phyloP scores from a whole-genome alignment of 1,140 invertebrate genomes.

The Temnothorax longispinosus region DNA sequence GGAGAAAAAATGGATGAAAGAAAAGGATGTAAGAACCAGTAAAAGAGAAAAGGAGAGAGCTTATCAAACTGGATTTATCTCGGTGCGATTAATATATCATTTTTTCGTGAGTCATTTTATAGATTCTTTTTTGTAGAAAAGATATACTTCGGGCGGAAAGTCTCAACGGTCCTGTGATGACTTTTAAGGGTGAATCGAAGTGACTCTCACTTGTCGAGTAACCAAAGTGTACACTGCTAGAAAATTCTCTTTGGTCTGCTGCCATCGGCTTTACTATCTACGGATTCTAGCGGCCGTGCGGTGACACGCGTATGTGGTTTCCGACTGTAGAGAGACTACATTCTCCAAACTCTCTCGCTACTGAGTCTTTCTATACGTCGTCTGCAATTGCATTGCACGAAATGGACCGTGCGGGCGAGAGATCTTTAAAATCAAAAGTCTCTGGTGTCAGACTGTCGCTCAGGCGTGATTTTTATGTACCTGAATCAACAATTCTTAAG shows the following conservation, averaged over 20 bases:
- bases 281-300: slow-evolving; percentile 61
- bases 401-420: neutral
- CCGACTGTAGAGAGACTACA: slow-evolving; percentile 42
- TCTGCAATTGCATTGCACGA: slow-evolving; percentile 25
- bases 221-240: slow-evolving; percentile 78
- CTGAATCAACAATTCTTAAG: neutral
- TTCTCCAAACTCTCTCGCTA: slow-evolving; percentile 47
- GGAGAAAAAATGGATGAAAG: neutral
- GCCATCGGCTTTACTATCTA: slow-evolving; percentile 79
- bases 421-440: slow-evolving; percentile 17
- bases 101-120: slow-evolving; percentile 74
- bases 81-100: slow-evolving; percentile 73
- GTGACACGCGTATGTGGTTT: slow-evolving; percentile 22
- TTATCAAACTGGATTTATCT: slow-evolving; percentile 47
- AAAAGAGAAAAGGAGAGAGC: neutral
- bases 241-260: slow-evolving; percentile 84
- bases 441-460: neutral
- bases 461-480: neutral
- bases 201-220: slow-evolving; percentile 80
- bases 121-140: slow-evolving; percentile 75
- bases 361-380: slow-evolving; percentile 1
- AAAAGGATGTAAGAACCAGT: neutral
- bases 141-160: slow-evolving; percentile 30
- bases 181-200: slow-evolving; percentile 81
- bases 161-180: slow-evolving; percentile 62